Base-by-base conservation (phyloP, 2,888 invertebrate genomes). In the Xestia ashworthii region DNA sequence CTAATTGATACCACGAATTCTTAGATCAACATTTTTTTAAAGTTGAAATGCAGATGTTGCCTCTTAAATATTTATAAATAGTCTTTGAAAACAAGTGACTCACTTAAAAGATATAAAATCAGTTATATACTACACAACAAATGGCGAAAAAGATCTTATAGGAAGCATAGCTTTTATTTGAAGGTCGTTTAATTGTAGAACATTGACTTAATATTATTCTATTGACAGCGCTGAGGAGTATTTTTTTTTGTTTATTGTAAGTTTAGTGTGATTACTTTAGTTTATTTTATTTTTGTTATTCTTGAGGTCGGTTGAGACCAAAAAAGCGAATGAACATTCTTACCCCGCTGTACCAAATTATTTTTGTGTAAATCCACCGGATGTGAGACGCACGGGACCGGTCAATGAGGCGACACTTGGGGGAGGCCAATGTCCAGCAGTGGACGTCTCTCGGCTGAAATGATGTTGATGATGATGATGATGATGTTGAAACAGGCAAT, bases 1-100 rank as follows among this genome's bases (percentile, higher is more conserved):
- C 16, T 66, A 81, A 81, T 72, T 78, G 41, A 46, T 87, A 83
- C 83, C n/a, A 11, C 1, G 86, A 85, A 83, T 44, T 71, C 38
- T 71, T 74, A 67, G 74, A 66, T 48, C 58, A 78, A 19, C 32
- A 53, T 67, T 48, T 14, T 46, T 19, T 32, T 64, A 4, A 11
- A 14, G 9, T 64, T 14, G 38, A 16, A 14, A 16, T 76, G 8
- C 19, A 73, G 32, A 50, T 22, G 41, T 12, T 25, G 32, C 41
- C 11, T 60, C 5, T 25, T n/a, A 58, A 58, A n/a, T 70, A 71
- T n/a, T 65, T n/a, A 65, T 44, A n/a, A n/a, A 8, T 16, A 16
- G 25, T 25, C 1, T n/a, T 65, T 9, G 44, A 41, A 65, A 0
- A n/a, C n/a, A 65, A 65, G 19, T 72, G 72, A 67, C 12, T 53